Base-by-base conservation (phyloP, 92 coral and sea anemone genomes). In the Actinernus sp. region DNA sequence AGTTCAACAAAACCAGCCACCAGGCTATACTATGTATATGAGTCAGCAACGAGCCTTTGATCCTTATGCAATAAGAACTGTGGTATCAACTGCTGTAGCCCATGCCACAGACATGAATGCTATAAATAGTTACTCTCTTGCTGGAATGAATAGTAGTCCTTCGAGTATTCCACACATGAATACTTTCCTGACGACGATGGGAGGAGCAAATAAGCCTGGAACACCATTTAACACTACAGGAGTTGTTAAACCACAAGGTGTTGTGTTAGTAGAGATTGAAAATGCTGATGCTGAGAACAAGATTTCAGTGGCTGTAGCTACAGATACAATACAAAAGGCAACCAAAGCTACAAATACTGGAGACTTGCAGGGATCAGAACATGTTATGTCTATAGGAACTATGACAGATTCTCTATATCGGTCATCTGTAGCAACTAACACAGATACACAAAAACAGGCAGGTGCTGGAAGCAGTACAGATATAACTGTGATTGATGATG, bases 391-490 rank as follows among this genome's bases (percentile, higher is more conserved):
- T 0, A 58, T 76, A 5, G 97, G 97, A 14, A 90, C 97, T 59
- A 90, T 90, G 97, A 90, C 97, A 3, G 97, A 90, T 30, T 85
- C 97, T 6, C 49, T 90, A 49, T 81, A 78, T 76, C 69, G 70
- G 46, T 78, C 90, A 14, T 80, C 89, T 10, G 97, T 90, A 3
- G 92, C 88, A 11, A 90, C 92, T 9, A 81, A 58, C 29, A 83
- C 89, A 3, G 83, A 81, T 23, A 45, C 10, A 45, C 52, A 45
- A 8, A n/a, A n/a, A n/a, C n/a, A n/a, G n/a, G n/a, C n/a, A n/a
- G 19, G 19, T 45, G 11, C 52, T 9, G 52, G 5, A 9, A 45
- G 11, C 8, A 45, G 11, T 45, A 23, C 10, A 45, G 21, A 7
- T 45, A 23, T 6, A 4, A 5, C 8, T 6, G 22, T 9, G 52